Conservation (phyloP, 1,140 invertebrate species). For the Drosophila melanica region DNA sequence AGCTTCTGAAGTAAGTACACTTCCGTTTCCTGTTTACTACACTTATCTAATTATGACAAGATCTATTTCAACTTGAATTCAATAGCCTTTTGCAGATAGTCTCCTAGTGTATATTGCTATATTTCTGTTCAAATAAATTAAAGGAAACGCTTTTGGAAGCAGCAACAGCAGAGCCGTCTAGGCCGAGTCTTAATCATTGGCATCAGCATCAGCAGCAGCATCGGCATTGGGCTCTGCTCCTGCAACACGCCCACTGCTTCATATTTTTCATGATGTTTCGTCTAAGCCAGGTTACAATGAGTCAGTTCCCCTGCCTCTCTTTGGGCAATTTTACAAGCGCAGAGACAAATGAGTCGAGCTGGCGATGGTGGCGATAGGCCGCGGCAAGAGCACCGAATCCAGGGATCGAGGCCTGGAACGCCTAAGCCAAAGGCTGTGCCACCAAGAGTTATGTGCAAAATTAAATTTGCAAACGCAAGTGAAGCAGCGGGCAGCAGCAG, state of each 20-base stretch:
- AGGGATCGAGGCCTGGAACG: constrained; percentile 46
- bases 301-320: constrained; percentile 2
- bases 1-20: no score
- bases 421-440: constrained; percentile 70
- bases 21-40: constrained; percentile 16
- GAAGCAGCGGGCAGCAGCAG: constrained; percentile 4
- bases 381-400: constrained; percentile 37
- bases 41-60: constrained; percentile 28
- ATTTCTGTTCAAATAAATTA: constrained; percentile 63
- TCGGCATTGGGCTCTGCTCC: constrained; percentile 29
- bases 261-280: constrained; percentile 62
- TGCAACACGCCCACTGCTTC: constrained; percentile 66
- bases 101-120: constrained; percentile 32
- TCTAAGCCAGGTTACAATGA: constrained; percentile 46
- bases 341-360: constrained; percentile 73
- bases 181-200: constrained; percentile 24
- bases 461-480: constrained; percentile 75
- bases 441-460: constrained; percentile 77
- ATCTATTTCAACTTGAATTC: constrained; percentile 42
- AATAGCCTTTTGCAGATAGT: constrained; percentile 15
- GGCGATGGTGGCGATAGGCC: constrained; percentile 64
- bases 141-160: constrained; percentile 37
- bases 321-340: constrained; percentile 64
- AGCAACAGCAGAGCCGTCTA: constrained; percentile 23
- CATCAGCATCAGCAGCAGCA: constrained; percentile 24